Evolutionary conservation across 2,888 invertebrate genomes (phyloP), one percentile per base, ranked within the genome.

Genomic region (Diaperis boleti): DNA sequence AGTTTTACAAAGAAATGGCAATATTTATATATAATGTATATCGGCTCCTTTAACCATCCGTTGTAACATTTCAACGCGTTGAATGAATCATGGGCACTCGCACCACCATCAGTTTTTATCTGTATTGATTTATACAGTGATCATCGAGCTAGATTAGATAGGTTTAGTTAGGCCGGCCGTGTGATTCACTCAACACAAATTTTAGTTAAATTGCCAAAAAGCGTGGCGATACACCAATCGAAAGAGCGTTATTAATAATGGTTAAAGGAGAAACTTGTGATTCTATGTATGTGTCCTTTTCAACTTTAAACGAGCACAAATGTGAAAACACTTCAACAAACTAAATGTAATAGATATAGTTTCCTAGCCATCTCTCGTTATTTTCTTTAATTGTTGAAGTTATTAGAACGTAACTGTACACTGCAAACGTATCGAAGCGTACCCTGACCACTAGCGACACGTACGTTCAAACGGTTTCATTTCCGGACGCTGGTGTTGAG

Each of bases 1-100:
- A 39, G 59, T 59, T 59, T 50, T 59, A 59, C 59, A 59, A 59
- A 50, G 14, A 57, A 74, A 80, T 81, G 81, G 83, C 82, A 83
- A 83, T 83, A 83, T 82, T 79, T 69, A 64, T 55, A 64, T 55
- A 39, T 42, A 42, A 57, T n/a, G n/a, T n/a, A n/a, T 62, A 42
- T 62, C 37, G 41, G 17, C 64, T 60, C 59, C 59, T 64, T 54
- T 55, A 59, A 49, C 59, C 64, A 62, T 35, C 18, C 1, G 11
- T 13, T 3, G n/a, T 33, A 8, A 7, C 7, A 5, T 39, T 39
- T 8, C 14, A n/a, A 37, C 14, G 1, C 3, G 54, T 54, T 44
- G 11, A 18, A 44, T 42, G 55, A 44, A 44, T 33, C 54, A 41
- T 44, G 20, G 20, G 8, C 44, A 11, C 35, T 18, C 7, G 52